These are phyloP conservation scores for rabbit (Oryctolagus cuniculus) DNA, from an alignment of 2,113 vertebrate species.

Conservation along the genomic window DNA sequence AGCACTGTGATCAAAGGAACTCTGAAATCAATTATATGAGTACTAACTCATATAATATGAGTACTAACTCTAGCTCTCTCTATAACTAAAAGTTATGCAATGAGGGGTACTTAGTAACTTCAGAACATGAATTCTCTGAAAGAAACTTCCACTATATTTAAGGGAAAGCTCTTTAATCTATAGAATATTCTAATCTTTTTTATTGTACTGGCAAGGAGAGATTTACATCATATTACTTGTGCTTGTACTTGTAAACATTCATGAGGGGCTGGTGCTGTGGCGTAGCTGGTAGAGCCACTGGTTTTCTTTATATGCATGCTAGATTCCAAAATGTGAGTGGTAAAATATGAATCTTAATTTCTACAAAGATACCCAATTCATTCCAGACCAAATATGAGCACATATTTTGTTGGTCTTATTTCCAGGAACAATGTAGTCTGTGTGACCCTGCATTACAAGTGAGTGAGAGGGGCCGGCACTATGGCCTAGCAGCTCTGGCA, in stretches of 20 bases:
- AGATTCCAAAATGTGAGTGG: no score
- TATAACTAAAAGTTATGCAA: neutral
- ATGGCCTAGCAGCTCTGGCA: no score
- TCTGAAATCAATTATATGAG: neutral
- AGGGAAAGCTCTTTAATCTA: neutral
- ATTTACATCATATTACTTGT: conserved; percentile 30
- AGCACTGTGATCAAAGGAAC: neutral
- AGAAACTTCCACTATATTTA: neutral
- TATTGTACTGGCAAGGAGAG: neutral
- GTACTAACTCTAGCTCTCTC: neutral
- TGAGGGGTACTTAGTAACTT: neutral
- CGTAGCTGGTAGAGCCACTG: no score
- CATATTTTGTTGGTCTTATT: no score
- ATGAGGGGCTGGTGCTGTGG: no score
- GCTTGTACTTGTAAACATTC: neutral
- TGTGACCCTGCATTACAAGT: no score
- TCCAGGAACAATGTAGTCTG: no score
- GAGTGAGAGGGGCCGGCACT: no score
- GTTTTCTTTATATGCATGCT: no score
- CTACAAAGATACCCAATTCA: no score
- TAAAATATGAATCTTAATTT: no score
- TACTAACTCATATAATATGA: neutral
- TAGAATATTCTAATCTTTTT: neutral
- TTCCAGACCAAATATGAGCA: no score
- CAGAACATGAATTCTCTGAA: neutral